A percentile compares a stretch with the other conserved stretches of the same genome.
Evolutionary conservation across 2,113 vertebrate species (phyloP).

Genomic region (Albula glossodonta): DNA sequence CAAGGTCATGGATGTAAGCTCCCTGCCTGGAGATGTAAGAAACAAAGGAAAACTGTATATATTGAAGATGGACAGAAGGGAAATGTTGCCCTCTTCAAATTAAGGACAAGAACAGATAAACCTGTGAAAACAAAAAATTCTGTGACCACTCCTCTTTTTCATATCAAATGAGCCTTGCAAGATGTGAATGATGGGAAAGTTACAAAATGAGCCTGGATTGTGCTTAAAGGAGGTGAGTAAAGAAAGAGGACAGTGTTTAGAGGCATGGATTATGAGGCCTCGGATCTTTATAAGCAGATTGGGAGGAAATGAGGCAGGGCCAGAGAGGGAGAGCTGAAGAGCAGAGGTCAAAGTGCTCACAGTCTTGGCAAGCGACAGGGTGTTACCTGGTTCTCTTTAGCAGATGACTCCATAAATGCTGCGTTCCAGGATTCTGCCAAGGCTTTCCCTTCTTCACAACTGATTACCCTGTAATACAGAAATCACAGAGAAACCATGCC

Average conservation of each 20-base stretch:
- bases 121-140: neutral
- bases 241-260: neutral
- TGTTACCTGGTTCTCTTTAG: slow-evolving; percentile 67
- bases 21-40: neutral
- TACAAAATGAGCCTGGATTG: neutral
- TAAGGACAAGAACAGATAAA: neutral
- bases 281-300: neutral
- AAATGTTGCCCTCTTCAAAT: neutral
- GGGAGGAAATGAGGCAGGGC: neutral
- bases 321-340: neutral
- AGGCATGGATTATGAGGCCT: neutral
- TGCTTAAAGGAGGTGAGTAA: neutral
- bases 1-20: neutral
- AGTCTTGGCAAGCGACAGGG: neutral
- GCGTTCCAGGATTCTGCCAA: slow-evolving; percentile 98
- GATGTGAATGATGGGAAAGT: neutral
- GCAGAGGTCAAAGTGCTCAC: neutral
- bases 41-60: neutral
- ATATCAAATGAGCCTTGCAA: neutral
- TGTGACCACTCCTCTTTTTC: neutral
- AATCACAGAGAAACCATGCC: neutral
- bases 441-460: slow-evolving; percentile 97
- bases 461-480: slow-evolving; percentile 84
- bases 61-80: neutral
- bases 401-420: slow-evolving; percentile 98